Evolutionary conservation across 2,888 invertebrate genomes (phyloP), one percentile per base, ranked within the genome.

Genomic region (Drosophila peninsularis): DNA sequence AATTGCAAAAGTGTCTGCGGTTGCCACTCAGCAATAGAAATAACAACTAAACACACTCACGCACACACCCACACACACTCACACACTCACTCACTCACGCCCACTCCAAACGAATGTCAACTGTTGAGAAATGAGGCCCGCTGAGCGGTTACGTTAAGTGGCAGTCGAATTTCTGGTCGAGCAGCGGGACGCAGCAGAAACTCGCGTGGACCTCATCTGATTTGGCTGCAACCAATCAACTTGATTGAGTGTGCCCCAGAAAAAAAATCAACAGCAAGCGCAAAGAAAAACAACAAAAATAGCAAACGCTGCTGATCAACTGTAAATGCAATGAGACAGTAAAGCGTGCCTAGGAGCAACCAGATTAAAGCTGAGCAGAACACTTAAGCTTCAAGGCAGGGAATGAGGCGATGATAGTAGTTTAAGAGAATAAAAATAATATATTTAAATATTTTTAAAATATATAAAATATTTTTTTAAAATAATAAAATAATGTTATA

Each of bases 1-100:
- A 90, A 90, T 87, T 87, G 89, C 82, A 74, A 89, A 81, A 74
- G 86, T 82, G 82, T 70, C 80, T 76, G 85, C 64, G 73, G 85
- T 71, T 82, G 70, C 57, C 60, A 62, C 55, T 53, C 68, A 57
- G 53, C 70, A 64, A 41, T 62, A 42, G 49, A 65, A 55, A 39
- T 61, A 75, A 50, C 70, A 71, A 61, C 62, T 61, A 32, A 49
- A 49, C 7, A 44, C 47, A 70, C 19, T 9, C 53, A 49, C 7
- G 41, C 47, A 70, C 19, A 14, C 24, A 14, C n/a, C 14, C 13
- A 14, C 37, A 75, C 30, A 57, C 42, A 21, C 58, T 57, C 11
- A 11, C 21, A n/a, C 36, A 21, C 37, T 32, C 21, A 11, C 14
- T 3, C 21, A 41, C 19, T 5, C n/a, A 54, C 17, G 37, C 69